phyloP scores from a whole-genome alignment of 2,888 invertebrate species.

The Sabellastarte sp. region DNA sequence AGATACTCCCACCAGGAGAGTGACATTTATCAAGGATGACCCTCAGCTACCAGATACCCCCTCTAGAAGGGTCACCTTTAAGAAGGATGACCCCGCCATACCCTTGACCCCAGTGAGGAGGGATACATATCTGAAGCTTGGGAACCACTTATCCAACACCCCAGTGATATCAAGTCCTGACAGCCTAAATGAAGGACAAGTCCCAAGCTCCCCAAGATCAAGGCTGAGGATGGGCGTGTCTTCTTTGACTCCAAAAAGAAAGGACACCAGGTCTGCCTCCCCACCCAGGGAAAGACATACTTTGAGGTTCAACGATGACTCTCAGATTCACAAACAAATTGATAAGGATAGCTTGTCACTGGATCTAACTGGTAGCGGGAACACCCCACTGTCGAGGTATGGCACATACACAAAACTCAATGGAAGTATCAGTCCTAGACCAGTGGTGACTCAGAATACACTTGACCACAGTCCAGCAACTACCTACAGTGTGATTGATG shows the following conservation, averaged over 20 bases:
- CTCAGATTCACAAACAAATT: not conserved
- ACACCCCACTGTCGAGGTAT: not conserved
- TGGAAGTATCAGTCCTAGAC: not conserved
- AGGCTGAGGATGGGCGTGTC: too few species aligned
- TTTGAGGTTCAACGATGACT: not conserved
- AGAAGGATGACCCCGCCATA: conserved; percentile 2
- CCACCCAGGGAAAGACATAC: not conserved
- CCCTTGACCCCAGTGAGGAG: conserved; percentile 1
- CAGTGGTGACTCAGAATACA: not conserved
- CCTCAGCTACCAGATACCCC: conserved; percentile 1
- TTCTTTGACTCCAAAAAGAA: too few species aligned
- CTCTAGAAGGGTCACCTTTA: not conserved
- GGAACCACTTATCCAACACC: not conserved
- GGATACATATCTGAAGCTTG: not conserved
- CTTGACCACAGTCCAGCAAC: conserved; percentile 2
- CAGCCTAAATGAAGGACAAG: too few species aligned
- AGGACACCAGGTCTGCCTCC: not conserved
- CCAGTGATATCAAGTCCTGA: not conserved
- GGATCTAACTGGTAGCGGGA: not conserved
- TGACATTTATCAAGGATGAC: conserved; percentile 4
- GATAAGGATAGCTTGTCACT: too few species aligned
- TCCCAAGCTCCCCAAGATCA: not conserved
- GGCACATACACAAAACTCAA: conserved; percentile 8
- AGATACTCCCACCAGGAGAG: not conserved
- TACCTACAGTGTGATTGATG: not conserved